Conservation (phyloP, 2,888 invertebrate species). For the Sepioteuthis lessoniana region DNA sequence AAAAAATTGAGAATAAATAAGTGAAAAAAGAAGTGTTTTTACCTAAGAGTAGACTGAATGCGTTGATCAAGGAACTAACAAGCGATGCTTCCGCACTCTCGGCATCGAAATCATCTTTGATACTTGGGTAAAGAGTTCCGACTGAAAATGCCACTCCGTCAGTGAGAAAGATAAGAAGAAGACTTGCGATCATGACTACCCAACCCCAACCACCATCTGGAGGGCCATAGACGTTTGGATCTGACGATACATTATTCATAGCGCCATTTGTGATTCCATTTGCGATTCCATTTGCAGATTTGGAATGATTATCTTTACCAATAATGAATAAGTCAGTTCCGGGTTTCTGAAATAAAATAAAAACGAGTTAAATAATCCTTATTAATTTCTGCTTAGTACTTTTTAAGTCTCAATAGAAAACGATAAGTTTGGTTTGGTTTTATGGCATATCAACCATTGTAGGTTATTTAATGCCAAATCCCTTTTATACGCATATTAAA, state of each 20-base stretch:
- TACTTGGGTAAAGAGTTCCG: neutral
- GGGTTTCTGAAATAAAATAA: neutral
- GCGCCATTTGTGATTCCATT: neutral
- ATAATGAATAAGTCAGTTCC: neutral
- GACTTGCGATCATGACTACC: slow-evolving; percentile 35
- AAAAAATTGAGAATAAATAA: no score
- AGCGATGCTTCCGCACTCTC: slow-evolving; percentile 38
- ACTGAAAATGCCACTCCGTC: slow-evolving; percentile 39
- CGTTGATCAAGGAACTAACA: slow-evolving; percentile 19
- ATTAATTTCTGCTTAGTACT: no score
- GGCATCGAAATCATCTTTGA: neutral
- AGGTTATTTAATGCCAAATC: no score
- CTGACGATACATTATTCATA: neutral
- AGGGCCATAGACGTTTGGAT: neutral
- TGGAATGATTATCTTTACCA: neutral
- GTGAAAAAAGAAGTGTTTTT: neutral
- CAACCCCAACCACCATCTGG: slow-evolving; percentile 40
- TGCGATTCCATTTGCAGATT: neutral
- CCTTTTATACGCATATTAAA: no score
- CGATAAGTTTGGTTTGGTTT: no score
- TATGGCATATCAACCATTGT: no score
- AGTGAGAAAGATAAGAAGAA: neutral
- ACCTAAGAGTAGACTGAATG: slow-evolving; percentile 25
- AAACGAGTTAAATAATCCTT: neutral
- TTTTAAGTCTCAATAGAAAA: no score